Conservation (phyloP, 2,797 vertebrate genomes). For the Xyrichtys novacula region DNA sequence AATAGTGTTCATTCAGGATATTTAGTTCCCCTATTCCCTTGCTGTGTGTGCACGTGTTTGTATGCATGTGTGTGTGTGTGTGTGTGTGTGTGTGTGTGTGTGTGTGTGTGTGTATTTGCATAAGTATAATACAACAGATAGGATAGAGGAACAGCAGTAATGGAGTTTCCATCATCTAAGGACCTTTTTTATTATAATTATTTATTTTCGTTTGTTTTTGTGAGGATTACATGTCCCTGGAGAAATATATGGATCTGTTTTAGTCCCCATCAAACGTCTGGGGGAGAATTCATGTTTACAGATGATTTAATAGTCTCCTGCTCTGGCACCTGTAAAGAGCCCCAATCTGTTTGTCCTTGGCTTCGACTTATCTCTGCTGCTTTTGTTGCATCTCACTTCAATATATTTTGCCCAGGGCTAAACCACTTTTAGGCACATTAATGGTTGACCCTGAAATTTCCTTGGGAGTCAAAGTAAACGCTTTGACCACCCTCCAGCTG, state of each 20-base stretch:
- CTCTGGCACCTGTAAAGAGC: constrained; percentile 61
- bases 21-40: not conserved
- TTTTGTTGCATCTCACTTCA: constrained; percentile 74
- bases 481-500: constrained; percentile 45
- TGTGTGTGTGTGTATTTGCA: constrained; percentile 7
- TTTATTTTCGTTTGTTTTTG: too few species aligned
- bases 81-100: constrained; percentile 18
- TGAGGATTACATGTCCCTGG: constrained; percentile 30
- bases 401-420: constrained; percentile 70
- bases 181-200: constrained; percentile 47
- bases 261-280: constrained; percentile 52
- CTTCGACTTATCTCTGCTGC: constrained; percentile 66
- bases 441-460: constrained; percentile 75
- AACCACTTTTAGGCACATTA: constrained; percentile 75
- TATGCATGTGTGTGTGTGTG: not conserved
- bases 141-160: constrained; percentile 41
- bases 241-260: constrained; percentile 63
- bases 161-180: constrained; percentile 44
- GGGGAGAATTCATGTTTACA: constrained; percentile 63
- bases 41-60: constrained; percentile 5
- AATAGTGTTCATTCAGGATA: not conserved
- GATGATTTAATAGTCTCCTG: constrained; percentile 74
- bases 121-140: constrained; percentile 9
- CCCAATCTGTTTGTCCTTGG: constrained; percentile 76
- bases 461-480: constrained; percentile 58